phyloP scores from a whole-genome alignment of 2,797 vertebrate species.

The Oreonectes daqikongensis region DNA sequence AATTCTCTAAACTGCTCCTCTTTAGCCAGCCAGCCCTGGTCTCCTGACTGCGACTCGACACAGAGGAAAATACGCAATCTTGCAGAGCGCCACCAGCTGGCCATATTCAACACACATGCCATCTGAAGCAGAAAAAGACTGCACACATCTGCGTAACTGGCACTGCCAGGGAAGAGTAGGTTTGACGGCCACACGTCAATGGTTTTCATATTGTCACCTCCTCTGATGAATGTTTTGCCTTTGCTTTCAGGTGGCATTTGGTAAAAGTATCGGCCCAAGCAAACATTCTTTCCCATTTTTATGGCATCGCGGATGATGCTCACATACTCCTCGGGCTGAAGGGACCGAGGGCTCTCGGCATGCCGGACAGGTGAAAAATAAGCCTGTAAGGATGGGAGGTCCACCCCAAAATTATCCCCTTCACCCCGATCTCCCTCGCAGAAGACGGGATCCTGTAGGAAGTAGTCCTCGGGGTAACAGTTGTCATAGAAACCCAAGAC shows the following conservation, averaged over 20 bases:
- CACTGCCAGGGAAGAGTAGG: constrained; percentile 79
- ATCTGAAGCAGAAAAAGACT: constrained; percentile 92
- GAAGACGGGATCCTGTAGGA: constrained; percentile 85
- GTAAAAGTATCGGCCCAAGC: constrained; percentile 85
- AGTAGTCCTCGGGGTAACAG: constrained; percentile 85
- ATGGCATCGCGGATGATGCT: constrained; percentile 87
- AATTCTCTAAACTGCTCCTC: constrained; percentile 86
- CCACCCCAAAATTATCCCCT: constrained; percentile 83
- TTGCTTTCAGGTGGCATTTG: constrained; percentile 76
- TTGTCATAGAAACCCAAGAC: constrained; percentile 90
- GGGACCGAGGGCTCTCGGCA: constrained; percentile 76
- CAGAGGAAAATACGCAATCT: constrained; percentile 88
- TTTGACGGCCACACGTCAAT: constrained; percentile 93
- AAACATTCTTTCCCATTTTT: constrained; percentile 93
- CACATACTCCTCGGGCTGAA: constrained; percentile 84
- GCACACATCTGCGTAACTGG: constrained; percentile 82
- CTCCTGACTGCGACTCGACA: constrained; percentile 77
- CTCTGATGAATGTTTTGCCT: constrained; percentile 55
- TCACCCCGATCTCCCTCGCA: constrained; percentile 65
- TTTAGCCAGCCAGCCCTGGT: constrained; percentile 83
- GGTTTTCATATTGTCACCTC: constrained; percentile 70
- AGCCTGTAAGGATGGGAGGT: constrained; percentile 83
- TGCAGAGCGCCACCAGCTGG: constrained; percentile 83
- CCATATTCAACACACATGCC: constrained; percentile 93
- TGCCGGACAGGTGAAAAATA: constrained; percentile 86